Evolutionary conservation across 2,888 invertebrate species (phyloP), one percentile per base, ranked within the genome.

Genomic region (Pseudolycoriella hygida): DNA sequence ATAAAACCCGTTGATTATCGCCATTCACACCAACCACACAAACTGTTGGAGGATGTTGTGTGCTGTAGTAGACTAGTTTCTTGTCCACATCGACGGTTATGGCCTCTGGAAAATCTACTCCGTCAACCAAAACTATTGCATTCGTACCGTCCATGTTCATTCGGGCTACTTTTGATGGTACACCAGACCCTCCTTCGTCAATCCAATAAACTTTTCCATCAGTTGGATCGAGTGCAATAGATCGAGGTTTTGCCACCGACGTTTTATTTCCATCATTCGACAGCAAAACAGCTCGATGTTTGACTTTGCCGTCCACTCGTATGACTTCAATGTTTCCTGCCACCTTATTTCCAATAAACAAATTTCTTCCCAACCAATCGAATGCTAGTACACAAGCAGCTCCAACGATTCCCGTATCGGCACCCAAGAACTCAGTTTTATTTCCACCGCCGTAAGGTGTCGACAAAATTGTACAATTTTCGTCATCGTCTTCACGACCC

Each of bases 181-280:
- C 85, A 2, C 88, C 89, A 49, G 71, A 80, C 8, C 90, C 92
- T 10, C 97, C 97, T 52, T 88, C 86, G 58, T 98, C 98, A 10
- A 93, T 75, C 97, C 97, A 98, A 67, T 89, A 98, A 20, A 94
- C 66, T 67, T 84, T 82, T 25, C 97, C 97, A 54, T 87, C 85
- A n/a, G 76, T 74, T 0, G 97, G 93, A 67, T 97, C 92, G 30
- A 98, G 68, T 46, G 84, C 87, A 48, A 98, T 74, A 0, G 86
- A 76, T 54, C 77, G 82, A 0, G 97, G 97, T 53, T 79, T 80
- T 0, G 90, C 85, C 2, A 96, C 87, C 0, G 90, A 90, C 0
- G 76, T 75, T 47, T 71, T 76, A 52, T 79, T 85, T 0, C 93
- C 93, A 57, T 90, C 84, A 59, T 96, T 96, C 0, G 85, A 83